Evolutionary conservation across 1,140 invertebrate genomes (phyloP), one percentile per base, ranked within the genome.

Genomic region (Oppia nitens): DNA sequence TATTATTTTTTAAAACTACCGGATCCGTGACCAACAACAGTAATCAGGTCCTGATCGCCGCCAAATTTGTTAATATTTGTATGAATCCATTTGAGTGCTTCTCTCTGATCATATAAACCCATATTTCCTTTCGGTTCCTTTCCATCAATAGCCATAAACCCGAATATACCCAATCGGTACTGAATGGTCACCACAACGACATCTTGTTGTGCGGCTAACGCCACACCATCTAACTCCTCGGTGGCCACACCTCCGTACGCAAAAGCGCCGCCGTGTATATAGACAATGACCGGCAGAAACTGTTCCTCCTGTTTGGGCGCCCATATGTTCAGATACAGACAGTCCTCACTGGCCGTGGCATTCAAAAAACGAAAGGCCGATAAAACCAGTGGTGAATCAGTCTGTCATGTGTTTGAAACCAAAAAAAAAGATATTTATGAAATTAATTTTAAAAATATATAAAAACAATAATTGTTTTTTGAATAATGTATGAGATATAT

Each of bases 261-360:
- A 74, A 95, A 98, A 1, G 91, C 90, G 28, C 93, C 93, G 40
- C 93, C 92, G 71, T 89, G 96, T 62, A 97, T 84, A 91, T 91
- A 97, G 29, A 96, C 80, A 81, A 96, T 82, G 21, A 96, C 90
- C 23, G 90, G 64, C 2, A 60, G 14, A 14, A 28, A 45, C 3
- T 61, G 32, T 1, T n/a, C 2, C 2, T 21, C 0, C 2, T 28
- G 17, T 14, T 26, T 49, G 0, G 90, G 90, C 60, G 81, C 70
- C 76, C 76, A 80, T 1, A 97, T 85, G 72, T 92, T 96, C 58
- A 97, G 77, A 72, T 93, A 94, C n/a, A 97, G 79, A 72, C 94
- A 98, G 73, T 98, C 92, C 76, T 40, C 32, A 40, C 32, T 40
- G 6, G 32, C 6, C 17, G 32, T 9, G 32, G 32, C 6, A 17